Evolutionary conservation across 2,888 invertebrate genomes (phyloP).

Genomic region (Poecilus cupreus): DNA sequence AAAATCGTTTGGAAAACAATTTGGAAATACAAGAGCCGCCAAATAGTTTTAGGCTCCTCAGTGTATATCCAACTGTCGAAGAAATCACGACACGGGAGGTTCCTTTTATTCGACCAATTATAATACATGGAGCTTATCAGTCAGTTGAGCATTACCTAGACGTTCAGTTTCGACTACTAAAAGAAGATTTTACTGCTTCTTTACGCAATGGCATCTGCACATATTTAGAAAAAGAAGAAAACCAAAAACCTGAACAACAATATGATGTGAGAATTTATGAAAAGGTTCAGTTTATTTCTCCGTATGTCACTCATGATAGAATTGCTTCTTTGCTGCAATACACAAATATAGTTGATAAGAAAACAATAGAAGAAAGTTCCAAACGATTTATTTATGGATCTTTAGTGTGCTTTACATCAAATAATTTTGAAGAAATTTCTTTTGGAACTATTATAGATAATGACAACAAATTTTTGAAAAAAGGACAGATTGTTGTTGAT

Average conservation of each 20-base stretch:
- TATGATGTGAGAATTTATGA: slow-evolving; percentile 38
- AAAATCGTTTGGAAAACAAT: background rate
- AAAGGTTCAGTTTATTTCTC: slow-evolving; percentile 38
- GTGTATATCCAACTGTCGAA: slow-evolving; percentile 73
- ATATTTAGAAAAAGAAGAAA: background rate
- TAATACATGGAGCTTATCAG: slow-evolving; percentile 76
- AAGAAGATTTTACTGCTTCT: slow-evolving; percentile 84
- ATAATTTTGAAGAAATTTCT: slow-evolving; percentile 79
- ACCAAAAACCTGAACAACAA: background rate
- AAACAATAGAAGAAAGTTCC: slow-evolving; percentile 71
- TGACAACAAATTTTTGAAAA: slow-evolving; percentile 71
- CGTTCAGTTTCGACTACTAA: slow-evolving; percentile 81
- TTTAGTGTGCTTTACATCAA: slow-evolving; percentile 80
- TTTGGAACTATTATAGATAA: slow-evolving; percentile 80
- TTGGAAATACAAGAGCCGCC: slow-evolving; percentile 14
- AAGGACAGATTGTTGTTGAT: slow-evolving; percentile 73
- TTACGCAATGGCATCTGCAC: slow-evolving; percentile 77
- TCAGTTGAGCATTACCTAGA: slow-evolving; percentile 82
- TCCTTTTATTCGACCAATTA: slow-evolving; percentile 74
- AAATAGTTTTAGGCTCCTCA: slow-evolving; percentile 62
- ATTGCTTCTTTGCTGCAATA: slow-evolving; percentile 62
- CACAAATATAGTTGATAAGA: slow-evolving; percentile 64
- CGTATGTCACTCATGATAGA: slow-evolving; percentile 33
- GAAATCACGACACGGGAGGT: slow-evolving; percentile 65
- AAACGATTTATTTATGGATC: slow-evolving; percentile 81